Evolutionary conservation across 2,113 vertebrate genomes (phyloP).

Genomic region (Rhadina sibilatrix): DNA sequence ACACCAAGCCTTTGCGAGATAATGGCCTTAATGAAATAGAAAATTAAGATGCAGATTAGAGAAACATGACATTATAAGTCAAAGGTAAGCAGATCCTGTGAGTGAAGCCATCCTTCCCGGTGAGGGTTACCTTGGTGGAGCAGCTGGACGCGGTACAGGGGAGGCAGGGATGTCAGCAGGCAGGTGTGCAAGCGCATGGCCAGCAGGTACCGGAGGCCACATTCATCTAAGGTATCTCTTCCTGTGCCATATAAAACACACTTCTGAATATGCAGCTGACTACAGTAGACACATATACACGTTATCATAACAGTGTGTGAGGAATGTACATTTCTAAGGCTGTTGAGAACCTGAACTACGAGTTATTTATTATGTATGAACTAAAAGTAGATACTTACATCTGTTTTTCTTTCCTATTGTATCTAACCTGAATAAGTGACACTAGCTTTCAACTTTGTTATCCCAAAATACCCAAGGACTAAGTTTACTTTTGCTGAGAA

Average conservation of each 20-base stretch:
- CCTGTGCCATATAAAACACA: slow-evolving; percentile 72
- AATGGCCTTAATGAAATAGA: background rate
- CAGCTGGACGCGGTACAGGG: slow-evolving; percentile 91
- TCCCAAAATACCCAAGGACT: background rate
- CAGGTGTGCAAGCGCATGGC: slow-evolving; percentile 98
- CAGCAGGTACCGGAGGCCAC: slow-evolving; percentile 91
- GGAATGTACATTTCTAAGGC: background rate
- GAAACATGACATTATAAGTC: background rate
- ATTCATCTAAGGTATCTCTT: slow-evolving; percentile 92
- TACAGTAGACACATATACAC: background rate
- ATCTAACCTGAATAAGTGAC: background rate
- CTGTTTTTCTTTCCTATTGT: background rate
- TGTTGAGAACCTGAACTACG: background rate
- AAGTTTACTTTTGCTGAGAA: background rate
- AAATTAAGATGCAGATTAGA: background rate
- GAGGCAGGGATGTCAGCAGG: slow-evolving; percentile 93
- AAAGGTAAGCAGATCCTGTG: background rate
- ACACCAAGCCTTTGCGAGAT: background rate
- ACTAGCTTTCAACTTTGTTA: background rate
- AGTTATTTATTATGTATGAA: background rate
- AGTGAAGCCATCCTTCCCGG: background rate
- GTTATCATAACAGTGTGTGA: background rate
- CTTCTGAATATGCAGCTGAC: background rate
- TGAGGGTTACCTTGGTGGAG: slow-evolving; percentile 89
- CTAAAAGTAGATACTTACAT: background rate